phyloP scores from a whole-genome alignment of 2,113 vertebrate genomes.

The Pterophyllum scalare region DNA sequence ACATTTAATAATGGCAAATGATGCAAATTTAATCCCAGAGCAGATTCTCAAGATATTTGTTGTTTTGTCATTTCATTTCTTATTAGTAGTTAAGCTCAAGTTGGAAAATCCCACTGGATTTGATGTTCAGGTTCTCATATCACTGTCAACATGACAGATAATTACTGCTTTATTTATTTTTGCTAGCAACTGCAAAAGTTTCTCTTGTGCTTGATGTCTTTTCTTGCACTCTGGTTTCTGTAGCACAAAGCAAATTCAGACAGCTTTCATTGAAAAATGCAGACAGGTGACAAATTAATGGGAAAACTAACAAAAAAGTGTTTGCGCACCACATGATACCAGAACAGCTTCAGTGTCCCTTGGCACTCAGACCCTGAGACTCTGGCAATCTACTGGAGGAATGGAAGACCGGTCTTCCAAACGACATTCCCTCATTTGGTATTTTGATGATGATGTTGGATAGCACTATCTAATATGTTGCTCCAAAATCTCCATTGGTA shows the following conservation, averaged over 20 bases:
- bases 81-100: not conserved
- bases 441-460: not conserved
- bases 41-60: not conserved
- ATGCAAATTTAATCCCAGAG: conserved; percentile 4
- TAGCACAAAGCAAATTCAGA: not conserved
- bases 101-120: accelerated
- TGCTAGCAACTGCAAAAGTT: not conserved
- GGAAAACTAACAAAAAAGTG: not conserved
- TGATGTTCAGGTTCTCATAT: not conserved
- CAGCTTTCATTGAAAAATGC: not conserved
- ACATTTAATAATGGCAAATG: conserved; percentile 33
- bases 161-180: not conserved
- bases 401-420: not conserved
- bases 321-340: not conserved
- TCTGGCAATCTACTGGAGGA: not conserved
- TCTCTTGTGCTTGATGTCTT: not conserved
- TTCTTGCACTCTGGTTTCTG: not conserved
- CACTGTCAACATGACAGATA: not conserved
- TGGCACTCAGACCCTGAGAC: not conserved
- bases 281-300: not conserved
- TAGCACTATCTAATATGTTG: not conserved
- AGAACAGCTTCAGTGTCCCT: not conserved
- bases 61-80: not conserved
- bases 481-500: not conserved
- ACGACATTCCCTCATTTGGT: not conserved